Conservation (phyloP, 1,140 invertebrate genomes). For the Drosophila tsacasi region DNA sequence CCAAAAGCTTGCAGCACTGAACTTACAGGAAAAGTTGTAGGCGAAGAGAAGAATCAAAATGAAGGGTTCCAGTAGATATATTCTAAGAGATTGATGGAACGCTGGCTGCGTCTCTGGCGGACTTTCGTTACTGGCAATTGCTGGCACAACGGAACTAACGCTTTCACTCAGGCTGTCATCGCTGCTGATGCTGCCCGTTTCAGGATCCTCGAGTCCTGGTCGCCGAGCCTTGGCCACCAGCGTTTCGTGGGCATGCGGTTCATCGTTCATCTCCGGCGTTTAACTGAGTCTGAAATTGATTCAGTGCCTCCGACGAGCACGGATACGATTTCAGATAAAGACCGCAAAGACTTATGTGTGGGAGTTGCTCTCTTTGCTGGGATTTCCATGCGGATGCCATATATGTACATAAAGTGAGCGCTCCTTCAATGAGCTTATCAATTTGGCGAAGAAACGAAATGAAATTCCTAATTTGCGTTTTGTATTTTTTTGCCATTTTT, state of each 20-base stretch:
- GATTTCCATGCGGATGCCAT: slow-evolving; percentile 33
- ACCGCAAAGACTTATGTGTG: slow-evolving; percentile 26
- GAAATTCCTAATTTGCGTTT: too few relatives aligned
- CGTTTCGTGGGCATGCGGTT: slow-evolving; percentile 61
- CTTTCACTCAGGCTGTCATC: slow-evolving; percentile 8
- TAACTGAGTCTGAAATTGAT: slow-evolving; percentile 42
- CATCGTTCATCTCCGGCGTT: slow-evolving; percentile 53
- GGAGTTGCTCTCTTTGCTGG: slow-evolving; percentile 36
- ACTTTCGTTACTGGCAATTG: neutral
- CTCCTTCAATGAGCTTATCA: slow-evolving; percentile 6
- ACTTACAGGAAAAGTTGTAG: slow-evolving; percentile 82
- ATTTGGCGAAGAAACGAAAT: too few relatives aligned
- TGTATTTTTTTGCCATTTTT: too few relatives aligned
- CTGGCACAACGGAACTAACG: neutral
- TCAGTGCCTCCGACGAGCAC: slow-evolving; percentile 9
- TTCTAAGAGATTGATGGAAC: slow-evolving; percentile 6
- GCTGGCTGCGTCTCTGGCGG: neutral
- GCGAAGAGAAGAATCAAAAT: slow-evolving; percentile 74
- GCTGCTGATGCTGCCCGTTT: slow-evolving; percentile 24
- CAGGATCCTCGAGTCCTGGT: neutral
- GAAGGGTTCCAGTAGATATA: slow-evolving; percentile 71
- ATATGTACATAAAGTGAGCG: slow-evolving; percentile 16
- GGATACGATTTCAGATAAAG: slow-evolving; percentile 58
- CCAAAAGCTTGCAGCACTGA: neutral
- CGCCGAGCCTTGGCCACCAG: slow-evolving; percentile 50